Conservation (phyloP, 2,888 invertebrate species). For the Ephialtes manifestator region DNA sequence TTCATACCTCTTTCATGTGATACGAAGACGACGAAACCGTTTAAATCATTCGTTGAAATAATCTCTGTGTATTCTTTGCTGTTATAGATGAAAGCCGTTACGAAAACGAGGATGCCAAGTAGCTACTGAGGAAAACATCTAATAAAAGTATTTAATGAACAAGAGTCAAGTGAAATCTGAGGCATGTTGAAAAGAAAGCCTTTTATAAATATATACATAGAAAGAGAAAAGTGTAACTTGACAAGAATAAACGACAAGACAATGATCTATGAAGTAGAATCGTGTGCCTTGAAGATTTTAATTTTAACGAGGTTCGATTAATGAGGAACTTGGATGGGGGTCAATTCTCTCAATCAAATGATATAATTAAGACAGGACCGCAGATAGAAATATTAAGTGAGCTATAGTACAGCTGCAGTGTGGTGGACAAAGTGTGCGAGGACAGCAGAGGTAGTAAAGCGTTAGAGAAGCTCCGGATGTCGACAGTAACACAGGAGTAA, state of each 20-base stretch:
- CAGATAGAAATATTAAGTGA: background rate
- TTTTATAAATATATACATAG: slow-evolving; percentile 19
- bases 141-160: slow-evolving; percentile 21
- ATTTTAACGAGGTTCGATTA: slow-evolving; percentile 70
- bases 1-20: too few relatives aligned
- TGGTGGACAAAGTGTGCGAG: background rate
- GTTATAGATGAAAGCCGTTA: slow-evolving; percentile 56
- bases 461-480: slow-evolving; percentile 59
- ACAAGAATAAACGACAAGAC: slow-evolving; percentile 18
- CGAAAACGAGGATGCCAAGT: slow-evolving; percentile 22
- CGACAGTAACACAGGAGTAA: slow-evolving; percentile 53
- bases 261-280: slow-evolving; percentile 58
- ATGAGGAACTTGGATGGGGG: slow-evolving; percentile 17
- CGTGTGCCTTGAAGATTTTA: slow-evolving; percentile 52
- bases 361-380: slow-evolving; percentile 53
- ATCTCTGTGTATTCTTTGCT: slow-evolving; percentile 45
- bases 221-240: slow-evolving; percentile 13
- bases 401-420: background rate
- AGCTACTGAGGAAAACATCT: slow-evolving; percentile 15
- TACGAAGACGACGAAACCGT: too few relatives aligned
- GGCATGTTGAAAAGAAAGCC: background rate
- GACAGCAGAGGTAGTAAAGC: slow-evolving; percentile 38
- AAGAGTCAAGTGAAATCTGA: slow-evolving; percentile 15
- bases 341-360: too few relatives aligned
- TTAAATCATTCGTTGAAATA: too few relatives aligned